A percentile compares a stretch with the other conserved stretches of the same genome.
These are phyloP conservation scores for Pygocentrus nattereri DNA, from an alignment of 2,797 vertebrate species.

Conservation along the genomic window DNA sequence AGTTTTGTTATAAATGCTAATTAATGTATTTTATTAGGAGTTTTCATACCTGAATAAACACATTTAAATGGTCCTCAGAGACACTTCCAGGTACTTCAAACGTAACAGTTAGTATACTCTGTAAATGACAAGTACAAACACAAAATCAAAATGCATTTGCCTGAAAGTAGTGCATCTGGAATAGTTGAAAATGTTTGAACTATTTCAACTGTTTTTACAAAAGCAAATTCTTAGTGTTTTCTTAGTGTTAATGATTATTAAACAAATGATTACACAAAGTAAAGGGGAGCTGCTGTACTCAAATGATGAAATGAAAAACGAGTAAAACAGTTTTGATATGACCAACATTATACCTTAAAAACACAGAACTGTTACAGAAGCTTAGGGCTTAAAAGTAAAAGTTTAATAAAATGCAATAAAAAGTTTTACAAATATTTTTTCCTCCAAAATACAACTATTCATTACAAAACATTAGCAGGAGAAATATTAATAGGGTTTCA, in stretches of 20 bases:
- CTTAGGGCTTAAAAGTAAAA: not conserved
- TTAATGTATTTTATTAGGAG: not conserved
- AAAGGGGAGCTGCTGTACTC: too few relatives aligned
- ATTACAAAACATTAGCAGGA: not conserved
- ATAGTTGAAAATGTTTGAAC: too few relatives aligned
- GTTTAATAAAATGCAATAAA: not conserved
- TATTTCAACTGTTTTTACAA: too few relatives aligned
- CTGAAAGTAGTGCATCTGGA: not conserved
- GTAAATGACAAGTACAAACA: constrained; percentile 47
- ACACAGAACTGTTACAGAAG: not conserved
- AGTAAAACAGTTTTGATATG: too few relatives aligned
- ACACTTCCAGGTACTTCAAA: constrained; percentile 90
- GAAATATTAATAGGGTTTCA: constrained; percentile 23
- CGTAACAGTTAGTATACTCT: constrained; percentile 93
- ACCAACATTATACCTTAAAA: too few relatives aligned
- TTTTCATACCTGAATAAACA: constrained; percentile 90
- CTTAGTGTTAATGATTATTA: too few relatives aligned
- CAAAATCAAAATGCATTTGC: not conserved
- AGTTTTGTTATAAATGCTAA: not conserved
- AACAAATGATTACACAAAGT: too few relatives aligned
- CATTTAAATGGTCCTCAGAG: constrained; percentile 87
- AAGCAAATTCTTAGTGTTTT: too few relatives aligned
- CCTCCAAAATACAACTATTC: not conserved
- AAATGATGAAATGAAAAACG: too few relatives aligned
- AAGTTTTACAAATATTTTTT: too few relatives aligned